These are phyloP conservation scores for Corvus hawaiiensis DNA, from an alignment of 2,113 vertebrate genomes.

Conservation along the genomic window DNA sequence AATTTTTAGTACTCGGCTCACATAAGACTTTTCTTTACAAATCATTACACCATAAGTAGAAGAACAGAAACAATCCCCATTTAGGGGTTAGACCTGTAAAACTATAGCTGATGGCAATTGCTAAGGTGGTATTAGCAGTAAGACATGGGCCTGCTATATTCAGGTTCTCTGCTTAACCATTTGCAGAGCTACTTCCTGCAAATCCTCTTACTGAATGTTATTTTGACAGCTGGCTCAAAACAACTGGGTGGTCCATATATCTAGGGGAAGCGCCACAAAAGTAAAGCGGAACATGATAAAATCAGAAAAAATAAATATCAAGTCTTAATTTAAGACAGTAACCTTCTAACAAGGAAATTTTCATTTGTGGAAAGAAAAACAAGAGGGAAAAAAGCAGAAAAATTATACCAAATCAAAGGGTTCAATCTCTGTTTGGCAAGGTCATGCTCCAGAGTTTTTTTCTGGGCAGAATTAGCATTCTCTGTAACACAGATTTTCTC, in stretches of 20 bases:
- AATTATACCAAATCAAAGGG: background rate
- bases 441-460: background rate
- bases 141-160: background rate
- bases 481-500: background rate
- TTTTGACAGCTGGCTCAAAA: constrained; percentile 39
- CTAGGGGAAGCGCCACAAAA: background rate
- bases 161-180: background rate
- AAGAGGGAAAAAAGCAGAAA: background rate
- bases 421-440: background rate
- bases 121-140: background rate
- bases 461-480: background rate
- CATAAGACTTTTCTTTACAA: background rate
- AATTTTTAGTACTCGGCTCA: background rate
- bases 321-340: background rate
- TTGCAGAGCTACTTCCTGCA: background rate
- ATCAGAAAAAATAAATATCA: background rate
- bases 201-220: background rate
- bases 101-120: background rate
- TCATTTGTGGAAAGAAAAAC: background rate
- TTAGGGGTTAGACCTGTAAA: background rate
- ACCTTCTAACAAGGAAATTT: background rate
- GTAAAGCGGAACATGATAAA: background rate
- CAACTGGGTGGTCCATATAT: constrained; percentile 2
- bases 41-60: background rate
- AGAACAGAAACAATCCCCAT: background rate